phyloP scores from a whole-genome alignment of 2,888 invertebrate genomes.

The Drosophila lutescens region DNA sequence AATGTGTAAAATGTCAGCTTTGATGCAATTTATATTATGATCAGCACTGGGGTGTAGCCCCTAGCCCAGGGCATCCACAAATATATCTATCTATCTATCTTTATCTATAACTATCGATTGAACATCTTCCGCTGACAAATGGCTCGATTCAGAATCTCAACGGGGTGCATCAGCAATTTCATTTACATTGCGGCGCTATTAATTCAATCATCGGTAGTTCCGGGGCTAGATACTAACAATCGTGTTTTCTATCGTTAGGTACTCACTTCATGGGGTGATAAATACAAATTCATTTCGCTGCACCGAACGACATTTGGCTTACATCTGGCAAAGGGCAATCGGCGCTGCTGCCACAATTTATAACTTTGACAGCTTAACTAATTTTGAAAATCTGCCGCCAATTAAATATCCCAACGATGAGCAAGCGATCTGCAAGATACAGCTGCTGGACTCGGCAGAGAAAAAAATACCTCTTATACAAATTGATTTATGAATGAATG shows the following conservation, averaged over 20 bases:
- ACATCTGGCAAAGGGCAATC: constrained; percentile 46
- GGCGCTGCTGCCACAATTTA: constrained; percentile 74
- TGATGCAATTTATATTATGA: constrained; percentile 42
- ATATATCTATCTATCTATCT: neutral
- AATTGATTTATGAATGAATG: too few relatives aligned
- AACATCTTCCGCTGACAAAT: constrained; percentile 56
- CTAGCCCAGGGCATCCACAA: constrained; percentile 3
- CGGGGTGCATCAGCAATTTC: constrained; percentile 41
- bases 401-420: constrained; percentile 27
- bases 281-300: constrained; percentile 37
- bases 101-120: constrained; percentile 6
- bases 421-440: neutral
- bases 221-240: constrained; percentile 25
- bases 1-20: constrained; percentile 77
- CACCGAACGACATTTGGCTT: constrained; percentile 36
- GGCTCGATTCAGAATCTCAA: constrained; percentile 58
- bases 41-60: constrained; percentile 23
- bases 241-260: constrained; percentile 15
- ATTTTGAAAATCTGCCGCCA: constrained; percentile 42
- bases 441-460: constrained; percentile 13
- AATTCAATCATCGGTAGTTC: constrained; percentile 40
- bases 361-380: constrained; percentile 73
- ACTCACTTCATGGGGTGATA: constrained; percentile 40
- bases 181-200: constrained; percentile 31
- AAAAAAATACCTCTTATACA: neutral